phyloP scores from a whole-genome alignment of 2,113 vertebrate genomes.

The Rhombomys opimus region DNA sequence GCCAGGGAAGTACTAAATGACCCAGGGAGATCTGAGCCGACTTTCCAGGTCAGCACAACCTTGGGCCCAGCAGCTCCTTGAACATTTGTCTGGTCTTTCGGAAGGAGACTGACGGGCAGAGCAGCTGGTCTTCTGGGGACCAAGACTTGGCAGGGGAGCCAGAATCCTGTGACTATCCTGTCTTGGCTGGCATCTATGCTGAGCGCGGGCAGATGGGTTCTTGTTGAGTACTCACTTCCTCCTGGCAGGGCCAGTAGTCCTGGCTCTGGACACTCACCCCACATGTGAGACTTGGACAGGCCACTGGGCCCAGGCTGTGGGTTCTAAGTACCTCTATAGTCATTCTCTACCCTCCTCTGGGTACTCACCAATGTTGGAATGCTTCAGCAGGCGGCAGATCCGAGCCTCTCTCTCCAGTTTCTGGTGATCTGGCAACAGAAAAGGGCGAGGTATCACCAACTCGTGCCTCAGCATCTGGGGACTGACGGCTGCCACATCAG shows the following conservation, averaged over 20 bases:
- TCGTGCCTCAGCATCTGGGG: not conserved
- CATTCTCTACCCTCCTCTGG: fast-evolving
- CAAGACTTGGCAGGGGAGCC: no score
- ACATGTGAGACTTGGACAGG: not conserved
- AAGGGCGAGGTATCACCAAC: slow-evolving; percentile 24
- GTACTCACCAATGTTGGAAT: slow-evolving; percentile 96
- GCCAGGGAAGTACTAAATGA: not conserved
- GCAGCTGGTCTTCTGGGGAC: not conserved
- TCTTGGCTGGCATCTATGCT: not conserved
- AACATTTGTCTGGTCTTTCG: not conserved
- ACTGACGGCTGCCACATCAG: not conserved
- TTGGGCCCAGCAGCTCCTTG: not conserved
- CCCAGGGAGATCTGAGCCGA: not conserved
- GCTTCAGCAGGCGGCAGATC: slow-evolving; percentile 97
- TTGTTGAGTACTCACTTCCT: not conserved
- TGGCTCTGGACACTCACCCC: not conserved
- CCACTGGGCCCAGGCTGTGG: not conserved
- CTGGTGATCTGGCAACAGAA: slow-evolving; percentile 92
- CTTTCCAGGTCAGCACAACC: not conserved
- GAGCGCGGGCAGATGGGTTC: not conserved
- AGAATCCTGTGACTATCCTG: not conserved
- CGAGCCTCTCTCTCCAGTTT: slow-evolving; percentile 97
- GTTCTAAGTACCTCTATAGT: not conserved
- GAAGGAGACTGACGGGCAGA: not conserved
- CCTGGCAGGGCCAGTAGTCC: not conserved